These are phyloP conservation scores for Cyclophora punctaria DNA, from an alignment of 2,888 invertebrate genomes.

Conservation along the genomic window DNA sequence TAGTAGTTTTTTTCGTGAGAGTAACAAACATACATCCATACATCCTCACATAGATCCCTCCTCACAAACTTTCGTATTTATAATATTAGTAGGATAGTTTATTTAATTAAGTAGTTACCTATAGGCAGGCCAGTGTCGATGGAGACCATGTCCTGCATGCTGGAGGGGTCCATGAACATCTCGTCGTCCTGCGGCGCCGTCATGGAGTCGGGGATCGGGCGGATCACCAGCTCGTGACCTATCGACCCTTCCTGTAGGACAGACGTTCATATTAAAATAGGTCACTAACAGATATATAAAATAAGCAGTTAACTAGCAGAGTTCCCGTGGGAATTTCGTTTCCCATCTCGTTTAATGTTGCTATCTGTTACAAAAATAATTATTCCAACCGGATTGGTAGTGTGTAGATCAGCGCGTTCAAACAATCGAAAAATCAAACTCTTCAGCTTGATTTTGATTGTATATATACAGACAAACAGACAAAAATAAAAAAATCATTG, in stretches of 20 bases:
- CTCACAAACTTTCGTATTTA: no score
- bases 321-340: neutral
- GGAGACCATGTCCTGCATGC: conserved; percentile 77
- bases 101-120: conserved; percentile 33
- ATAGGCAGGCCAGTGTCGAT: conserved; percentile 78
- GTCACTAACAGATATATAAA: no score
- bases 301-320: neutral
- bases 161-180: conserved; percentile 81
- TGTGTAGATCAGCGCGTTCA: no score
- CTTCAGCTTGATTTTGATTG: no score
- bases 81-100: no score
- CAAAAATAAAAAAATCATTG: neutral
- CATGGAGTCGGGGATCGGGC: conserved; percentile 86
- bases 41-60: no score
- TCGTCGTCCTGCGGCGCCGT: conserved; percentile 78
- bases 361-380: no score
- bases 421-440: no score
- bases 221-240: conserved; percentile 90
- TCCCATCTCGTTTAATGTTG: neutral
- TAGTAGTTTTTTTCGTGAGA: no score
- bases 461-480: neutral
- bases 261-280: no score
- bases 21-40: no score
- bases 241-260: conserved; percentile 89
- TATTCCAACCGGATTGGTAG: no score